Evolutionary conservation across 2,888 invertebrate species (phyloP), one percentile per base, ranked within the genome.

Genomic region (Anaspis maculata): DNA sequence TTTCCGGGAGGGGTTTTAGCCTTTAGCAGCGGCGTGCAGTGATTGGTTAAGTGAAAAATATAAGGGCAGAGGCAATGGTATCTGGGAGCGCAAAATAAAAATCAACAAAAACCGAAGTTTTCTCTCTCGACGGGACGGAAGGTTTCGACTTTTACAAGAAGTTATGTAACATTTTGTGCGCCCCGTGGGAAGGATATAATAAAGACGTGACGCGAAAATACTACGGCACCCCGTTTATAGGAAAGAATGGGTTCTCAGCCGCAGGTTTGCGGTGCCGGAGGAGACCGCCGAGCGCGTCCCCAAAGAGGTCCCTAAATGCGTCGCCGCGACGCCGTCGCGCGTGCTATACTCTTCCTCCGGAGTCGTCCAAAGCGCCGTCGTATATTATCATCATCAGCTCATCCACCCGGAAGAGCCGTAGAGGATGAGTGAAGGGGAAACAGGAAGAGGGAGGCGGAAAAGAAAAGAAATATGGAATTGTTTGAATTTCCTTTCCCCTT

Each of bases 201-300:
- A 64, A 66, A 63, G 62, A 66, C 66, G 64, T 66, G 67, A 66
- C 63, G 60, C 54, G 62, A 59, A 64, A 64, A 64, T 63, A 59
- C 55, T 56, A 54, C 52, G 48, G 51, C 48, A 48, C 46, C 50
- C 52, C 53, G 58, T 59, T 60, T 62, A 62, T 63, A 56, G 59
- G 60, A 62, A 62, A 59, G 61, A 61, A 63, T 60, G 51, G 51
- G 41, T 43, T 32, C 34, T 30, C 39, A 44, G 42, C 35, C 42
- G 41, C 48, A 39, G 44, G 52, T 54, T 50, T 52, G 55, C 45
- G 54, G 52, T 49, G 41, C 15, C 39, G 44, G 44, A 39, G 53
- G 48, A 41, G 27, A 38, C 37, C 44, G 44, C 41, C n/a, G n/a
- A n/a, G n/a, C n/a, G n/a, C 48, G 54, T 53, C 57, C 57, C 59